phyloP scores from a whole-genome alignment of 1,140 invertebrate species.

The Zaprionus nigranus region DNA sequence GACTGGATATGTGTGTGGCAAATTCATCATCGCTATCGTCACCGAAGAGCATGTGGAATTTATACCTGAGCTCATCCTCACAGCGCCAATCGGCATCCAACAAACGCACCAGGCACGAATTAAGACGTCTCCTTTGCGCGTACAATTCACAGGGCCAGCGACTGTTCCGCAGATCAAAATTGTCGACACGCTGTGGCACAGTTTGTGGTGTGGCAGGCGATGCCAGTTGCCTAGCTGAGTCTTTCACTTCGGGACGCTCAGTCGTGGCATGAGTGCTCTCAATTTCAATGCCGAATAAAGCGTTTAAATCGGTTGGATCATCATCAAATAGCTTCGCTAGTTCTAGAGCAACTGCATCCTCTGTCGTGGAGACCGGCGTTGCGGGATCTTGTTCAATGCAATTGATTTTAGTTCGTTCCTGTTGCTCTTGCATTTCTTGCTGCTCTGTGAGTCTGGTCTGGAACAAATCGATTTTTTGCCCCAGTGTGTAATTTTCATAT shows the following conservation, averaged over 20 bases:
- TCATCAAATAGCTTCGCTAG: conserved; percentile 72
- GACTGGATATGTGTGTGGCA: conserved; percentile 65
- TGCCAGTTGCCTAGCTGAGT: neutral
- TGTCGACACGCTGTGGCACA: neutral
- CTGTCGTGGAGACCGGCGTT: conserved; percentile 29
- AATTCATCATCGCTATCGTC: conserved; percentile 81
- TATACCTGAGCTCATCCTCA: conserved; percentile 60
- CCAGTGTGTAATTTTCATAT: conserved; percentile 43
- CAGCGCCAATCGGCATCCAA: conserved; percentile 75
- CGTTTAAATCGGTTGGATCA: conserved; percentile 71
- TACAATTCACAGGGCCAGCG: conserved; percentile 83
- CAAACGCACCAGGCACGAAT: conserved; percentile 49
- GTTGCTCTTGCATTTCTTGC: conserved; percentile 21
- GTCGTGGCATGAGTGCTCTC: conserved; percentile 7
- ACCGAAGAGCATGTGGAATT: conserved; percentile 70
- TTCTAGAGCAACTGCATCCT: conserved; percentile 71
- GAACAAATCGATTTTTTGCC: conserved; percentile 79
- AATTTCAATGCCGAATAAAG: conserved; percentile 71
- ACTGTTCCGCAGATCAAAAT: conserved; percentile 65
- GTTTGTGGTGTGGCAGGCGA: conserved; percentile 25
- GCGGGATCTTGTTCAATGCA: neutral
- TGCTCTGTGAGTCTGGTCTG: conserved; percentile 44
- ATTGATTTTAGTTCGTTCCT: conserved; percentile 8
- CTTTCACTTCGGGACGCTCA: neutral
- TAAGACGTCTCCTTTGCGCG: conserved; percentile 64